Evolutionary conservation across 2,888 invertebrate species (phyloP).

Genomic region (Tiphia femorata): DNA sequence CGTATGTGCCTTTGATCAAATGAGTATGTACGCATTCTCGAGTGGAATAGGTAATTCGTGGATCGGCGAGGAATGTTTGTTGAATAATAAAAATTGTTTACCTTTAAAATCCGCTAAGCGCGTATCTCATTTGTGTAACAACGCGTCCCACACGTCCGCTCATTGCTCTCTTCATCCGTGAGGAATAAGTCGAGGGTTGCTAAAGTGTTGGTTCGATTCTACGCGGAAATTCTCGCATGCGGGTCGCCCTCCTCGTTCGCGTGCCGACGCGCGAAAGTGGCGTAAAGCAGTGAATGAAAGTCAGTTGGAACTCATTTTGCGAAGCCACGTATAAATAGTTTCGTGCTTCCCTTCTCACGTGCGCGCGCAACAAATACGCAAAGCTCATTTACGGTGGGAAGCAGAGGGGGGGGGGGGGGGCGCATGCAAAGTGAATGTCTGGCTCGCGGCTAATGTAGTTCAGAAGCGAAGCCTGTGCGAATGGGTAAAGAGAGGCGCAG

Average conservation of each 20-base stretch:
- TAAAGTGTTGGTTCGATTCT: neutral
- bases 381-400: conserved; percentile 16
- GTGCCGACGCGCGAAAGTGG: conserved; percentile 3
- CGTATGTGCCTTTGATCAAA: no score
- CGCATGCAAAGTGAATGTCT: conserved; percentile 21
- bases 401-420: no score
- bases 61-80: no score
- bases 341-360: conserved; percentile 8
- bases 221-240: neutral
- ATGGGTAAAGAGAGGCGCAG: neutral
- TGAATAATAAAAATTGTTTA: no score
- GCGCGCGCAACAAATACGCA: conserved; percentile 21
- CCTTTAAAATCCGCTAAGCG: no score
- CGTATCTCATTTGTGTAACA: no score
- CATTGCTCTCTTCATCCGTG: no score
- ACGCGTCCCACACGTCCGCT: no score
- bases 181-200: neutral
- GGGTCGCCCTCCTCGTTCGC: conserved; percentile 14
- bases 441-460: conserved; percentile 17
- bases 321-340: conserved; percentile 23
- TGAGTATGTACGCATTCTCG: no score
- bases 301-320: conserved; percentile 21
- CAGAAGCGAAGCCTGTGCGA: neutral
- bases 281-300: conserved; percentile 28
- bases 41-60: no score